Base-by-base conservation (phyloP, 2,888 invertebrate genomes). In the Acronicta leporina region DNA sequence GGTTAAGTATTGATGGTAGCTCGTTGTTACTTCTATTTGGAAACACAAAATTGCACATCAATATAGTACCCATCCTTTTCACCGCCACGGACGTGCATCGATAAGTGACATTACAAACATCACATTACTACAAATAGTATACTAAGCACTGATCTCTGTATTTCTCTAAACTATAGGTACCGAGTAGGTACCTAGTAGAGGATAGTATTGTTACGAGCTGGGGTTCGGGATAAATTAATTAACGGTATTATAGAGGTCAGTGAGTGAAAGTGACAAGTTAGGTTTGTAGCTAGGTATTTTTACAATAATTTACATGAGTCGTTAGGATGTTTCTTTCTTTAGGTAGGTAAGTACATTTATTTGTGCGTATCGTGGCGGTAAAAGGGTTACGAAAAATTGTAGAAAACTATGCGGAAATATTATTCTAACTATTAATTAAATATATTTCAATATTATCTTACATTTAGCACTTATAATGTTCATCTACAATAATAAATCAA, bases 381-480 rank as follows among this genome's bases (percentile, higher is more conserved):
- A 75, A 50, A 50, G 55, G 42, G 41, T 78, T 58, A 45, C n/a
- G 77, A 73, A 85, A 85, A 86, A 81, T 83, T 80, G 88, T 92
- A 92, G 91, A 92, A 92, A 92, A 92, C 91, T 91, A 91, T 87
- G 79, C 87, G 85, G 86, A 82, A 87, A 85, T 88, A 87, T 90
- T 88, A 90, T 75, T 87, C 87, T 92, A 90, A 83, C 86, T 86
- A 88, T 3, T 86, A 86, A 88, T 83, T 69, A 60, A 78, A 73
- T 55, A 66, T 79, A 79, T 75, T 80, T 79, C 67, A 78, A 75
- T 77, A 80, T 77, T 75, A 81, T 80, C 83, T 85, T 86, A 87
- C 66, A 76, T 66, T 73, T 82, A 87, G 71, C 78, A 76, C 76
- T 80, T 80, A 79, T n/a, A n/a, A n/a, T 47, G 63, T 72, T 75